Evolutionary conservation across 2,888 invertebrate species (phyloP).

Genomic region (Acronicta leporina): DNA sequence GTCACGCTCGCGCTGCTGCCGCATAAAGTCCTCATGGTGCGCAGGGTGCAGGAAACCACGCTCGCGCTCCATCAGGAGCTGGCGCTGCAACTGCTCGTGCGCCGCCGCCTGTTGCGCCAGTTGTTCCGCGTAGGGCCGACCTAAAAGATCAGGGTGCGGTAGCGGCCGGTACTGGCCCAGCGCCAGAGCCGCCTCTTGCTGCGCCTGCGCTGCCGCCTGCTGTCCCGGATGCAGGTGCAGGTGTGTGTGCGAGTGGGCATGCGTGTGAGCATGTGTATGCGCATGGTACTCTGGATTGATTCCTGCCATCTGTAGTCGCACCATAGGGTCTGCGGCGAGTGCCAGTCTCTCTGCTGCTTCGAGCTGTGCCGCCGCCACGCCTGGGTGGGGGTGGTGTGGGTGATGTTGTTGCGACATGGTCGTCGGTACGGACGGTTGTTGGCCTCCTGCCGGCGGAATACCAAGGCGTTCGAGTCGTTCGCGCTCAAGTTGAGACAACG

Average conservation of each 20-base stretch:
- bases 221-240: slow-evolving; percentile 94
- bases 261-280: slow-evolving; percentile 97
- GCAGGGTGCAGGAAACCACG: slow-evolving; percentile 90
- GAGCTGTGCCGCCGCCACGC: slow-evolving; percentile 90
- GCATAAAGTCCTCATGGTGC: slow-evolving; percentile 88
- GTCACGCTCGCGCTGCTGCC: slow-evolving; percentile 95
- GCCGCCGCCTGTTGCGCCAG: slow-evolving; percentile 94
- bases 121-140: slow-evolving; percentile 94
- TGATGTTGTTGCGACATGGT: slow-evolving; percentile 89
- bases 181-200: slow-evolving; percentile 91
- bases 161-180: slow-evolving; percentile 90
- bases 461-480: slow-evolving; percentile 96
- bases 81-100: slow-evolving; percentile 95
- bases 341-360: slow-evolving; percentile 94
- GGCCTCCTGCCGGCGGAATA: slow-evolving; percentile 90
- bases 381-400: slow-evolving; percentile 88
- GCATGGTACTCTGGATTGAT: slow-evolving; percentile 96
- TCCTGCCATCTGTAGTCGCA: slow-evolving; percentile 97
- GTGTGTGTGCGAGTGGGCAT: slow-evolving; percentile 97
- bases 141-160: slow-evolving; percentile 93
- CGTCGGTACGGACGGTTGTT: slow-evolving; percentile 71
- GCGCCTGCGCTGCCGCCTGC: slow-evolving; percentile 90
- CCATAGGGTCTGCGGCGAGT: slow-evolving; percentile 97
- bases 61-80: slow-evolving; percentile 95
- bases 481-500: slow-evolving; percentile 95